phyloP scores from a whole-genome alignment of 2,797 vertebrate species.

The Fundulus diaphanus region DNA sequence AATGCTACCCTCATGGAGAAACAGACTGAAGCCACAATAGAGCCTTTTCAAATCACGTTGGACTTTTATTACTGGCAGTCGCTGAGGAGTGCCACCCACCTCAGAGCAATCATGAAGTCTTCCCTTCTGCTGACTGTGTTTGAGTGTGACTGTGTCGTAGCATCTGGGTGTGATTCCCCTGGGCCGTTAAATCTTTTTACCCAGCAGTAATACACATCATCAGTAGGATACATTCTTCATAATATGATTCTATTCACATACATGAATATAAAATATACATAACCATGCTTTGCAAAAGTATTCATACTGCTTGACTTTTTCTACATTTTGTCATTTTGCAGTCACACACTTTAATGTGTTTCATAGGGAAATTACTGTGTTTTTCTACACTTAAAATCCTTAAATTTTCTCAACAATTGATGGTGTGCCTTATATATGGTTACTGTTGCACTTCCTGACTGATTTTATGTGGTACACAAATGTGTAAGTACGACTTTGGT shows the following conservation, averaged over 20 bases:
- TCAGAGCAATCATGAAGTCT: constrained; percentile 52
- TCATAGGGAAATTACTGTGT: background rate
- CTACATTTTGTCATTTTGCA: too few relatives aligned
- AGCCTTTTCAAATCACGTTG: constrained; percentile 74
- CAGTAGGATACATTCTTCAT: background rate
- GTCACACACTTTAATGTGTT: background rate
- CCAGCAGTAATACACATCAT: background rate
- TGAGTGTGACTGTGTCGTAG: constrained; percentile 6
- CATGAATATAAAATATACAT: background rate
- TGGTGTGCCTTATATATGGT: too few relatives aligned
- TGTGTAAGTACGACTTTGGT: too few relatives aligned
- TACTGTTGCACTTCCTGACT: too few relatives aligned
- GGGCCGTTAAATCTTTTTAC: background rate
- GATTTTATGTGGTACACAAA: too few relatives aligned
- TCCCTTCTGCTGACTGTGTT: constrained; percentile 28
- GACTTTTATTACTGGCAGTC: constrained; percentile 80
- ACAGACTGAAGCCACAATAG: constrained; percentile 78
- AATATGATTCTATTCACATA: background rate
- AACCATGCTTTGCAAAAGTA: background rate
- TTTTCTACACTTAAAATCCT: too few relatives aligned
- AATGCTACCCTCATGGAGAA: constrained; percentile 81
- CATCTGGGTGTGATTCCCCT: background rate
- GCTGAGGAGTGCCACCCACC: constrained; percentile 74
- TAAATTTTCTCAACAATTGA: too few relatives aligned
- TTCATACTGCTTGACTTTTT: background rate